Evolutionary conservation across 2,888 invertebrate species (phyloP), one percentile per base, ranked within the genome.

Genomic region (Temnothorax ravouxi): DNA sequence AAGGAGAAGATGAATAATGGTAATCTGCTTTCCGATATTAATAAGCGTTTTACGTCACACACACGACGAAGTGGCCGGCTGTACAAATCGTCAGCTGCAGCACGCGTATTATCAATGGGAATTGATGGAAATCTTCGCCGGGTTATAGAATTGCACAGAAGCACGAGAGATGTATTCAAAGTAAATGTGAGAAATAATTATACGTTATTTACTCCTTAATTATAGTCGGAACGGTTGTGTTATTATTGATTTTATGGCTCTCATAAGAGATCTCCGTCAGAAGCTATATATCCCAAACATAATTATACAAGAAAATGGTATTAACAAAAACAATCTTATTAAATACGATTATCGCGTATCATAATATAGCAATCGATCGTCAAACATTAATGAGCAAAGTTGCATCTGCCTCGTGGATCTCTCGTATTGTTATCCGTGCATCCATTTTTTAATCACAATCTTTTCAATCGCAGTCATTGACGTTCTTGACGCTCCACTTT

Each of bases 1-100:
- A 67, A 44, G 8, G 25, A 34, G n/a, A 71, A 79, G 79, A 59
- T 59, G 79, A 47, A 47, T 69, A 79, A 69, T 59, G 69, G 44
- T 54, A 79, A 79, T 71, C 69, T 50, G 47, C 69, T 69, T 56
- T 47, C 34, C 77, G 69, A 69, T 79, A 59, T 69, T 79, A 69
- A 79, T 79, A 34, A 71, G 71, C 59, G 34, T 69, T 69, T 77
- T 69, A 69, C 69, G 59, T 59, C 79, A 71, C 34, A 71, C 59
- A 61, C 18, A n/a, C 29, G 44, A 21, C 13, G 34, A 56, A 41
- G 25, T 29, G 52, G 3, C 3, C 21, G 44, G 25, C 8, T n/a
- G 8, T 59, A 15, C 79, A 59, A 59, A 69, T 59, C 29, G 15
- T 44, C 41, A 44, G 59, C 56, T 56, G 69, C 59, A n/a, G 21